These are phyloP conservation scores for Leuciscus idus DNA, from an alignment of 2,113 vertebrate genomes.

Conservation along the genomic window DNA sequence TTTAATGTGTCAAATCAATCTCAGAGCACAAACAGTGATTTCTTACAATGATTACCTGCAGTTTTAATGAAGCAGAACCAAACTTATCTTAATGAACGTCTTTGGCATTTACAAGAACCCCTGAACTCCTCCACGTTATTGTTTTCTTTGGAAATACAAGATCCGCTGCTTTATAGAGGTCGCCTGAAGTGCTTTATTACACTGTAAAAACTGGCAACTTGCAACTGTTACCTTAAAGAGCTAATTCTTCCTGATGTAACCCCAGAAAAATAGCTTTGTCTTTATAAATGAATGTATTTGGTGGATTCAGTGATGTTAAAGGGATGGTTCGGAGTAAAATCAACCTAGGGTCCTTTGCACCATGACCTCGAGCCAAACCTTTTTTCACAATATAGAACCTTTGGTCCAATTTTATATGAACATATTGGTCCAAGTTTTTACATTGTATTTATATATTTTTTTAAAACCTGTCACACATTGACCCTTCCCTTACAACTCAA, in stretches of 20 bases:
- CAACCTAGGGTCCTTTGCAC: too few species aligned
- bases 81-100: neutral
- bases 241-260: neutral
- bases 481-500: too few species aligned
- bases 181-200: neutral
- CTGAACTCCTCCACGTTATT: neutral
- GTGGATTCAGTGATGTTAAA: too few species aligned
- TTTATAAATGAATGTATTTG: neutral
- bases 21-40: neutral
- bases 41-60: neutral
- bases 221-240: neutral
- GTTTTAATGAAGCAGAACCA: neutral
- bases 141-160: constrained; percentile 9
- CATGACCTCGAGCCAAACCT: too few species aligned
- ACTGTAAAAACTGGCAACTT: neutral
- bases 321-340: too few species aligned
- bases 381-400: too few species aligned
- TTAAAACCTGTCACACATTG: too few species aligned
- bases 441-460: too few species aligned
- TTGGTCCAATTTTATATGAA: too few species aligned
- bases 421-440: too few species aligned
- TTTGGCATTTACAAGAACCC: constrained; percentile 1
- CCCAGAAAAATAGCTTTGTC: neutral
- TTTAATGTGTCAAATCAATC: constrained; percentile 4
- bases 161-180: neutral